Evolutionary conservation across 2,888 invertebrate species (phyloP), one percentile per base, ranked within the genome.

Genomic region (Microctonus hyperodae): DNA sequence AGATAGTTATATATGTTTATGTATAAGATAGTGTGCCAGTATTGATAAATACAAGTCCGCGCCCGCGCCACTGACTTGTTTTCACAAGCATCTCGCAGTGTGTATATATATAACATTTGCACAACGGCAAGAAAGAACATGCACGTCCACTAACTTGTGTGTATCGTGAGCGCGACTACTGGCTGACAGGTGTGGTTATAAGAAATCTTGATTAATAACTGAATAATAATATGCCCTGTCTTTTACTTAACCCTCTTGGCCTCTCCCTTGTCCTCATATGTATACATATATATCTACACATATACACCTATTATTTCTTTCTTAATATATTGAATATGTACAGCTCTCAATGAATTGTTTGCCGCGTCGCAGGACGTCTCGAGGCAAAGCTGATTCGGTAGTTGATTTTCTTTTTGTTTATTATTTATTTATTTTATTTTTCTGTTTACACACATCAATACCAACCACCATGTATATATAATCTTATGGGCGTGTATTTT

Each of bases 181-280:
- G 73, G 69, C 65, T 73, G 75, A 74, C 76, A 76, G 72, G 70
- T 69, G 70, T 65, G 65, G 67, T 68, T 67, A 72, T 73, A 78
- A 80, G 77, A 79, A 81, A 77, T 74, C 74, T 78, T 81, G 81
- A 81, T 81, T 81, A 79, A 82, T 79, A 80, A 80, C 78, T 73
- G 75, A 79, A 77, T 80, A 81, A 81, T 81, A 80, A 81, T 75
- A 80, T 69, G 72, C 71, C 71, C 64, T 53, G 57, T 31, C 72
- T 72, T 72, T 72, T 72, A 70, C 74, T 73, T 63, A 65, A 68
- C 63, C 25, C 65, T 7, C 28, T 28, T 28, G 3, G 4, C 28
- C 28, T 7, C 28, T 7, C 28, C 28, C 28, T 7, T 28, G 28
- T 28, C 28, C 28, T 28, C 28, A 28, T 28, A 5, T 28, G 28